A percentile compares a stretch with the other conserved stretches of the same genome.
Evolutionary conservation across 2,888 invertebrate genomes (phyloP).

Genomic region (Drosophila eohydei): DNA sequence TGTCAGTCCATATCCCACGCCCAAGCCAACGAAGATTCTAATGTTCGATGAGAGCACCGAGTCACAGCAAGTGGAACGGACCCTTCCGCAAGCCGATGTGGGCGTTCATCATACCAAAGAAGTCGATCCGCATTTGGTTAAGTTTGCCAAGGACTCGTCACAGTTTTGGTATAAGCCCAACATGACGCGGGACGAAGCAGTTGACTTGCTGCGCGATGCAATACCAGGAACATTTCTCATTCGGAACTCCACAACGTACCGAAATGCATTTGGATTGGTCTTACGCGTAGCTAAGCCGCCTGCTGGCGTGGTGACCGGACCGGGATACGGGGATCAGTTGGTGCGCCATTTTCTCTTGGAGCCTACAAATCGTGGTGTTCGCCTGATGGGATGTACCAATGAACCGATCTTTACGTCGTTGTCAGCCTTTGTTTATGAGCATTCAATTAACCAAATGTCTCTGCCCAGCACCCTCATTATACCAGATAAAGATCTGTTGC

Average conservation of each 20-base stretch:
- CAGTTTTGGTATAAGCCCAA: conserved; percentile 99
- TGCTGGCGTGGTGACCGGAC: conserved; percentile 86
- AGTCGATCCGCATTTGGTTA: conserved; percentile 93
- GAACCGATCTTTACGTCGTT: conserved; percentile 99
- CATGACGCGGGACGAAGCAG: conserved; percentile 97
- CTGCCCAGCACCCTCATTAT: conserved; percentile 95
- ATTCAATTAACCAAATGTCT: conserved; percentile 97
- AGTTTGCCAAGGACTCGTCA: conserved; percentile 94
- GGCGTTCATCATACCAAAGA: conserved; percentile 88
- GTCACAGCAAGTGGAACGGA: background rate
- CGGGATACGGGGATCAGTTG: conserved; percentile 89
- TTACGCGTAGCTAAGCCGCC: conserved; percentile 95
- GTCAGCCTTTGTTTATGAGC: conserved; percentile 98
- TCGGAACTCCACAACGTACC: conserved; percentile 91
- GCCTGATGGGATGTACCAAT: conserved; percentile 96
- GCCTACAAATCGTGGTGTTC: conserved; percentile 97
- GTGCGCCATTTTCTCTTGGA: conserved; percentile 99
- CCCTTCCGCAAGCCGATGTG: conserved; percentile 42
- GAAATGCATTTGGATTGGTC: conserved; percentile 96
- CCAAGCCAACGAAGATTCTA: background rate
- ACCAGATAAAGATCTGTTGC: conserved; percentile 86
- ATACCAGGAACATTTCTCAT: conserved; percentile 98
- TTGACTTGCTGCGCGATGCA: conserved; percentile 93
- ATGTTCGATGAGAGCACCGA: background rate
- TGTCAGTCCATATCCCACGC: conserved; percentile 68